Evolutionary conservation across 2,113 vertebrate genomes (phyloP).

Genomic region (rat (Rattus norvegicus)): DNA sequence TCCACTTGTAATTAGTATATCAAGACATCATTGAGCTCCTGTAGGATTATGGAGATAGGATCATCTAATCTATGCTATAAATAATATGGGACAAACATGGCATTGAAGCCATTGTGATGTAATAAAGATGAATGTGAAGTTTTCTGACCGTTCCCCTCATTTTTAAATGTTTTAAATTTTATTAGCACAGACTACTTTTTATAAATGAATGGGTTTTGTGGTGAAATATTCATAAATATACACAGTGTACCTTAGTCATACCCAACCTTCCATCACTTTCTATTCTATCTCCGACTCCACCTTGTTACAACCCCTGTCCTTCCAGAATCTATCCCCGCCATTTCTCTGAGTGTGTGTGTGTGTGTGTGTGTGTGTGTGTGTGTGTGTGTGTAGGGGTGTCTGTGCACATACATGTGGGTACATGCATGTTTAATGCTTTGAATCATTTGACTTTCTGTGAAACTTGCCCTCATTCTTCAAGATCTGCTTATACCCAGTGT

Average conservation of each 20-base stretch:
- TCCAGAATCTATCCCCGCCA: background rate
- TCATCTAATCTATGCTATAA: background rate
- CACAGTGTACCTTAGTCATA: background rate
- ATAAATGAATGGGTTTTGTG: background rate
- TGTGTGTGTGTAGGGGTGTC: background rate
- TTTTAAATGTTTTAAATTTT: background rate
- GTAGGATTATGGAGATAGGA: background rate
- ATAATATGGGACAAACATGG: background rate
- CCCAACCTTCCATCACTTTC: background rate
- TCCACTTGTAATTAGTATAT: background rate
- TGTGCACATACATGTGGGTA: background rate
- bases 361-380: background rate
- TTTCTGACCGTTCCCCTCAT: background rate
- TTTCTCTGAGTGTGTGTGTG: background rate
- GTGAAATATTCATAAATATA: background rate
- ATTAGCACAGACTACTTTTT: background rate
- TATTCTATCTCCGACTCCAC: background rate
- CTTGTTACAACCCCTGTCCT: no score
- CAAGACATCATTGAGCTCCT: background rate
- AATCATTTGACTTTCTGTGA: slow-evolving; percentile 9
- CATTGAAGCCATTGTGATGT: background rate
- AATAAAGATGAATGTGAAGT: background rate
- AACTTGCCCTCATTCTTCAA: background rate
- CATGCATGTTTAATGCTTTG: background rate
- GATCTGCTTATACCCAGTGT: background rate